Percentiles rank a stretch among this genome's conserved stretches.
phyloP scores from a whole-genome alignment of 1,140 invertebrate species.

The Daktulosphaira vitifoliae region DNA sequence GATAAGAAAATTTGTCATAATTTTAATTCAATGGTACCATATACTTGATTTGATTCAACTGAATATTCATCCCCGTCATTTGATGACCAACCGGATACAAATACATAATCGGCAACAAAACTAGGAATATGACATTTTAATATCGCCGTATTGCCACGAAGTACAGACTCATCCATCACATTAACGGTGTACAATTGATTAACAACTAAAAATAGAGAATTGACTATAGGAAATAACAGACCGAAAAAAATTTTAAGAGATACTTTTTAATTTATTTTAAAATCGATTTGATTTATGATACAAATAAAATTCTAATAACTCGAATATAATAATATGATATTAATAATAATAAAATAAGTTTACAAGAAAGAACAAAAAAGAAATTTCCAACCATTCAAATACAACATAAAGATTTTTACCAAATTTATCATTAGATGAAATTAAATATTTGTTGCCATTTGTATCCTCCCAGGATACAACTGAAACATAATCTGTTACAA shows the following conservation, averaged over 20 bases:
- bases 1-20: background rate
- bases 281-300: no score
- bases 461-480: slow-evolving; percentile 76
- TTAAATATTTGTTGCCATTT: slow-evolving; percentile 47
- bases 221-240: no score
- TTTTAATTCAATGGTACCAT: slow-evolving; percentile 49
- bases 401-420: slow-evolving; percentile 14
- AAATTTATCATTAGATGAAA: slow-evolving; percentile 37
- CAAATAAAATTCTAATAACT: no score
- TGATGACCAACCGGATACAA: slow-evolving; percentile 75
- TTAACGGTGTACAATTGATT: slow-evolving; percentile 79
- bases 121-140: slow-evolving; percentile 87
- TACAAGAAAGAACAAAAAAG: no score
- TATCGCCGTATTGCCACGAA: slow-evolving; percentile 79
- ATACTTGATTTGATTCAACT: slow-evolving; percentile 52
- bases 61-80: slow-evolving; percentile 57
- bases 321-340: no score
- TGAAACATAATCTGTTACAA: slow-evolving; percentile 71
- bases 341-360: no score
- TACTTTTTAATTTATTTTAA: no score
- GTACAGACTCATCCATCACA: slow-evolving; percentile 82
- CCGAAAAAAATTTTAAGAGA: no score
- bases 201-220: slow-evolving; percentile 57
- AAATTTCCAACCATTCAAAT: no score
- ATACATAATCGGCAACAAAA: slow-evolving; percentile 82